These are phyloP conservation scores for Clarias pachynema DNA, from an alignment of 2,797 vertebrate genomes.

Conservation along the genomic window DNA sequence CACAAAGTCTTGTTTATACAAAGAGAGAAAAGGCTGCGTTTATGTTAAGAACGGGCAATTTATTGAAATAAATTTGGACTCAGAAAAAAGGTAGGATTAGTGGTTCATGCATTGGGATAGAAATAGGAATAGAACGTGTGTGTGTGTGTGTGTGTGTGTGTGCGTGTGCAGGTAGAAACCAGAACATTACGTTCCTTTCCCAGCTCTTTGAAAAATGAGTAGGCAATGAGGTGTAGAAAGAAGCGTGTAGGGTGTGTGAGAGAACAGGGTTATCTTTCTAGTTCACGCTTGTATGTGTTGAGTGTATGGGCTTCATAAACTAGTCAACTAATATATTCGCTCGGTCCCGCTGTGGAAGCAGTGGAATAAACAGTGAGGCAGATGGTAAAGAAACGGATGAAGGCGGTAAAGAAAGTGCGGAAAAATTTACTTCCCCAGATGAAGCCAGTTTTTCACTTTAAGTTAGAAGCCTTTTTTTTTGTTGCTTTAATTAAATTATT, in stretches of 20 bases:
- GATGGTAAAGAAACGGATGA: not conserved
- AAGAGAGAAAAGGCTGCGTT: not conserved
- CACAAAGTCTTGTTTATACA: not conserved
- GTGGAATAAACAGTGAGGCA: not conserved
- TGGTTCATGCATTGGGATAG: not conserved
- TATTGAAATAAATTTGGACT: conserved; percentile 14
- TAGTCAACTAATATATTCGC: not conserved
- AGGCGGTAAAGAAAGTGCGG: not conserved
- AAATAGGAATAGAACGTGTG: not conserved
- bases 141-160: not conserved
- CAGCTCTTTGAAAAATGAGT: conserved; percentile 15
- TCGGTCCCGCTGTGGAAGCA: not conserved
- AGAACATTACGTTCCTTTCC: conserved; percentile 2
- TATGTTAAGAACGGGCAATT: not conserved
- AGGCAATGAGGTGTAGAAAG: conserved; percentile 19
- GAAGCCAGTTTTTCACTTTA: not conserved
- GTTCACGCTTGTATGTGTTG: not conserved
- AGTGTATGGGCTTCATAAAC: too few relatives aligned
- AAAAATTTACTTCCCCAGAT: not conserved
- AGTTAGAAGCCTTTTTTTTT: not conserved
- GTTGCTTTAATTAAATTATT: too few relatives aligned
- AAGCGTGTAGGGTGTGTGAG: conserved; percentile 13
- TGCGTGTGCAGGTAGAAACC: not conserved
- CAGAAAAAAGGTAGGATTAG: not conserved
- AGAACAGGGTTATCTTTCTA: conserved; percentile 16